Conservation (phyloP, 2,113 vertebrate genomes). For the Proterorhinus semilunaris region DNA sequence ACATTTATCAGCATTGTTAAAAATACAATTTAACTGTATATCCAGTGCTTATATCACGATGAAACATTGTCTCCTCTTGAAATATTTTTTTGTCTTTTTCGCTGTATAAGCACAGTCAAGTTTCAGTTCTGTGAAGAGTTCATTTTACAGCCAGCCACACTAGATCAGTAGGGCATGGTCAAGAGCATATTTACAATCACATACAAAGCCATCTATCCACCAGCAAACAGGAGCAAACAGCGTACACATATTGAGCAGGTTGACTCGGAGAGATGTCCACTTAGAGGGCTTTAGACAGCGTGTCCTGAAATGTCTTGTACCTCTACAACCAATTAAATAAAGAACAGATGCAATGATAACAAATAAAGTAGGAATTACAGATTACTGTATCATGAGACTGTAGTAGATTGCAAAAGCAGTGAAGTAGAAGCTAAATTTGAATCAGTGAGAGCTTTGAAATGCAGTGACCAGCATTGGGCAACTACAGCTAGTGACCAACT, state of each 20-base stretch:
- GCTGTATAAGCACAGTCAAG: constrained; percentile 94
- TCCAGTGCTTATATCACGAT: constrained; percentile 99
- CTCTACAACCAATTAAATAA: constrained; percentile 65
- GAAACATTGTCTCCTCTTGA: constrained; percentile 90
- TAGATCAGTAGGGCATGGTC: constrained; percentile 91
- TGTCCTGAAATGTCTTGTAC: constrained; percentile 52
- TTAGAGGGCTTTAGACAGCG: constrained; percentile 37
- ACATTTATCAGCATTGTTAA: constrained; percentile 99
- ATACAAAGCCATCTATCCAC: constrained; percentile 75
- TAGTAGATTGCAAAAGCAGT: constrained; percentile 68
- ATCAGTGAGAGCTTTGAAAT: constrained; percentile 80
- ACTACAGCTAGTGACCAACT: constrained; percentile 47
- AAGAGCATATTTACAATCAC: constrained; percentile 84
- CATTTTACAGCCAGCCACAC: constrained; percentile 87
- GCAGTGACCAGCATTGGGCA: constrained; percentile 84
- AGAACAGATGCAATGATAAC: constrained; percentile 57
- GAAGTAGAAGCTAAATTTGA: constrained; percentile 66
- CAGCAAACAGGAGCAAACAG: constrained; percentile 82
- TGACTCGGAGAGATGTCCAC: constrained; percentile 80
- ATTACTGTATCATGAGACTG: constrained; percentile 56
- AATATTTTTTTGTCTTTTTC: constrained; percentile 61
- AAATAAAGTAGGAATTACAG: constrained; percentile 66
- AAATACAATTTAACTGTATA: constrained; percentile 95
- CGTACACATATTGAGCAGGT: constrained; percentile 80
- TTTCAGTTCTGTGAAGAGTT: constrained; percentile 95